Percentiles rank a stretch among this genome's conserved stretches.
Conservation (phyloP, 2,797 vertebrate species). For the Paramormyrops hopkinsi region DNA sequence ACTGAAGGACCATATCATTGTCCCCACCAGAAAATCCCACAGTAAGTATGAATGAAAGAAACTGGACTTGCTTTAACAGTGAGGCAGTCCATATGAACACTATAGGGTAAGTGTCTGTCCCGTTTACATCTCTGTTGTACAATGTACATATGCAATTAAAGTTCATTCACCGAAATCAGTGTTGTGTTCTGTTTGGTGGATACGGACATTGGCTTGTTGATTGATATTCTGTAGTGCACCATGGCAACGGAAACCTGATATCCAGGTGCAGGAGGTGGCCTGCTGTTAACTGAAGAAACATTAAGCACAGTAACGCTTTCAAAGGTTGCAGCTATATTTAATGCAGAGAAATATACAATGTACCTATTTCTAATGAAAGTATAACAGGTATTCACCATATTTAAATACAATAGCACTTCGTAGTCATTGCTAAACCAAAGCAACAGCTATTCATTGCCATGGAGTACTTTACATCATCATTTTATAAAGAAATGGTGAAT, state of each 20-base stretch:
- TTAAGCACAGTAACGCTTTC: background rate
- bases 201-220: background rate
- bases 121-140: background rate
- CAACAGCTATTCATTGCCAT: conserved; percentile 8
- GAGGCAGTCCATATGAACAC: background rate
- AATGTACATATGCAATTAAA: background rate
- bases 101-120: background rate
- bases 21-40: background rate
- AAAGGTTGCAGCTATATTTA: conserved; percentile 15
- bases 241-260: background rate
- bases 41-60: background rate
- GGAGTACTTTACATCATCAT: background rate
- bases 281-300: background rate
- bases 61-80: background rate
- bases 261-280: background rate
- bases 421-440: conserved; percentile 16
- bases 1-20: background rate
- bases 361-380: background rate
- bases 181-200: background rate
- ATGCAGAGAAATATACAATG: conserved; percentile 10
- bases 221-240: background rate
- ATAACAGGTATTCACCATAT: conserved; percentile 11
- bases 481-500: background rate
- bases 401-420: conserved; percentile 5
- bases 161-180: background rate